Evolutionary conservation across 2,797 vertebrate genomes (phyloP).

Genomic region (Potorous gilbertii): DNA sequence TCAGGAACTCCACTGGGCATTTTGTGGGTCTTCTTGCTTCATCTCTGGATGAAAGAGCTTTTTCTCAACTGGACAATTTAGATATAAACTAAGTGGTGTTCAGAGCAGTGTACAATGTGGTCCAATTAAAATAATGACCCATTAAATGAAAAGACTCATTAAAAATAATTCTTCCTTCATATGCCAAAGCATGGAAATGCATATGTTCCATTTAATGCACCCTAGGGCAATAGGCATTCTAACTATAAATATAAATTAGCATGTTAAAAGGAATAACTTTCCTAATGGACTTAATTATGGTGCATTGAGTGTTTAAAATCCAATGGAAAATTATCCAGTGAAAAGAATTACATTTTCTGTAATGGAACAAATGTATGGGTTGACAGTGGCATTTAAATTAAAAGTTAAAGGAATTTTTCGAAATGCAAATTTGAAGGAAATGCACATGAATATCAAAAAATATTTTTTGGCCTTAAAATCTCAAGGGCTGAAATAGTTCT

Average conservation of each 20-base stretch:
- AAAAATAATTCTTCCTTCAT: not conserved
- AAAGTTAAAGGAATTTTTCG: not conserved
- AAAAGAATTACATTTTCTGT: slow-evolving; percentile 44
- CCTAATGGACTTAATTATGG: slow-evolving; percentile 43
- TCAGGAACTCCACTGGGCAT: not conserved
- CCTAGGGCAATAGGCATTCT: not conserved
- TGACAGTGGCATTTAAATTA: not conserved
- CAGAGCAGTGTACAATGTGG: not conserved
- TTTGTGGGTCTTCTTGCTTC: not conserved
- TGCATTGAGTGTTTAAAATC: not conserved
- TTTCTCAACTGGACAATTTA: not conserved
- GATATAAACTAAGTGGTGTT: slow-evolving; percentile 13
- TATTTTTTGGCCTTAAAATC: slow-evolving; percentile 34
- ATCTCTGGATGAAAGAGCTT: slow-evolving; percentile 5
- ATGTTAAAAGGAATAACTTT: slow-evolving; percentile 47
- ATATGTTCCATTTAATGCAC: not conserved
- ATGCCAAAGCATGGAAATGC: slow-evolving; percentile 23
- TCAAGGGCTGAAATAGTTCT: slow-evolving; percentile 2
- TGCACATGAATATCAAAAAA: not conserved
- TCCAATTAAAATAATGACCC: slow-evolving; percentile 49
- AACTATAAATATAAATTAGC: slow-evolving; percentile 43
- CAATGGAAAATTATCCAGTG: slow-evolving; percentile 11
- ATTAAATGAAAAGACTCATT: not conserved
- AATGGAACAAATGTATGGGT: not conserved
- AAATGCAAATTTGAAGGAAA: not conserved